Evolutionary conservation across 1,140 invertebrate genomes (phyloP).

Genomic region (Druon quercuslanigerum): DNA sequence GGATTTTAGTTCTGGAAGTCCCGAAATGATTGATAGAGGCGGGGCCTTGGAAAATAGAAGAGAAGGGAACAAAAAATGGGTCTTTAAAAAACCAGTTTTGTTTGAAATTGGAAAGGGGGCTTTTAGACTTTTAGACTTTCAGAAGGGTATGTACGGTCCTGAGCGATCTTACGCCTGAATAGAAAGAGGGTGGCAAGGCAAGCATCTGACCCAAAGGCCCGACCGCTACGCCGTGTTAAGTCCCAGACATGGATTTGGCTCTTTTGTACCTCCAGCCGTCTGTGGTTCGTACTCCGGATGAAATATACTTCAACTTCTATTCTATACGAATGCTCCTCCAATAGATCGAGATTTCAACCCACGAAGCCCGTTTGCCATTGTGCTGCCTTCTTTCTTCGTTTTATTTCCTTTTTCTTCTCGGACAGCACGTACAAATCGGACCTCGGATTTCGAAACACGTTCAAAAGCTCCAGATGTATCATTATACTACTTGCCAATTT

Average conservation of each 20-base stretch:
- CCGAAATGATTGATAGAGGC: too few species aligned
- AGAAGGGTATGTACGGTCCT: slow-evolving; percentile 42
- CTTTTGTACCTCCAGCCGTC: slow-evolving; percentile 60
- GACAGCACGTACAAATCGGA: slow-evolving; percentile 41
- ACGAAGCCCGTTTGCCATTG: slow-evolving; percentile 34
- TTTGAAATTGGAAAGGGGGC: slow-evolving; percentile 18
- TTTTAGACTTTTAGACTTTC: not conserved
- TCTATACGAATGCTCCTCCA: slow-evolving; percentile 51
- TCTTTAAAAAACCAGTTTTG: not conserved
- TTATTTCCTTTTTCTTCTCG: slow-evolving; percentile 37
- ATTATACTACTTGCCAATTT: too few species aligned
- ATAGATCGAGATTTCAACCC: slow-evolving; percentile 63
- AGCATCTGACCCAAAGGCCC: slow-evolving; percentile 45
- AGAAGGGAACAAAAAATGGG: slow-evolving; percentile 8
- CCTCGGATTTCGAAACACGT: not conserved
- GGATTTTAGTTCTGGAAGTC: too few species aligned
- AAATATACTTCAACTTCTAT: slow-evolving; percentile 63
- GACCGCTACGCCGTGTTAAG: slow-evolving; percentile 53
- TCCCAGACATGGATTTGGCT: slow-evolving; percentile 62
- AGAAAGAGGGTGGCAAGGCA: slow-evolving; percentile 44
- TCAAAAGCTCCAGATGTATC: too few species aligned
- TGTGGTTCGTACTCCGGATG: slow-evolving; percentile 48
- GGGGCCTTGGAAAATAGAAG: slow-evolving; percentile 2
- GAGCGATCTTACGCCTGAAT: slow-evolving; percentile 45
- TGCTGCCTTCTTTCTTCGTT: slow-evolving; percentile 42